Evolutionary conservation across 1,140 invertebrate genomes (phyloP).

Genomic region (Penaeus vannamei): DNA sequence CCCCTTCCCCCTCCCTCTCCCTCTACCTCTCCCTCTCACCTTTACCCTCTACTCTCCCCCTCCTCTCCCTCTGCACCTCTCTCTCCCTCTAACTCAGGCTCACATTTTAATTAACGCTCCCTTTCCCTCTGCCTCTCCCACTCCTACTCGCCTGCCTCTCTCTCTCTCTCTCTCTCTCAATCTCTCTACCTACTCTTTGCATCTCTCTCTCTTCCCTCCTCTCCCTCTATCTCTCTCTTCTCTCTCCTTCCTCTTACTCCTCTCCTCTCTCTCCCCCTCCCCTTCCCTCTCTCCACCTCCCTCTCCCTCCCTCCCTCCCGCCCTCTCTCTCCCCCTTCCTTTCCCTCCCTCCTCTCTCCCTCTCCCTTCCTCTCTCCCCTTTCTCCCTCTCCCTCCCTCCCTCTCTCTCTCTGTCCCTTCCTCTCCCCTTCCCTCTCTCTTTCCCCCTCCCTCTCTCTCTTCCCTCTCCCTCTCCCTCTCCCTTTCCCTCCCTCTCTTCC

Average conservation of each 20-base stretch:
- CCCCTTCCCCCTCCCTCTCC: no score
- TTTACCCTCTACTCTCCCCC: no score
- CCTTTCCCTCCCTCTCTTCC: neutral
- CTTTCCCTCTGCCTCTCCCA: neutral
- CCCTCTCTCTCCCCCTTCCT: neutral
- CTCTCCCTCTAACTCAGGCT: no score
- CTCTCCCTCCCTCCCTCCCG: no score
- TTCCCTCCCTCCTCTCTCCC: no score
- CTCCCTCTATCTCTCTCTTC: no score
- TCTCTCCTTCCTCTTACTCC: neutral
- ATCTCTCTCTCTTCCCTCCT: neutral
- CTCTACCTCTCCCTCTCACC: fast-evolving
- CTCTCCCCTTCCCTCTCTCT: neutral
- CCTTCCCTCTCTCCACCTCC: no score
- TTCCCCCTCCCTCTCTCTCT: neutral
- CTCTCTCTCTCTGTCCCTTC: neutral
- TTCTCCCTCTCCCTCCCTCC: neutral
- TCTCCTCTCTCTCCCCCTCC: neutral
- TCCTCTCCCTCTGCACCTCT: no score
- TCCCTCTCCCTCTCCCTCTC: no score
- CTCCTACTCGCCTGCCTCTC: neutral
- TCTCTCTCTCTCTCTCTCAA: no score
- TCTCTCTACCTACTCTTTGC: neutral
- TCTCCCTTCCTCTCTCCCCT: neutral
- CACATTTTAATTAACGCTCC: no score